Evolutionary conservation across 92 coral and sea anemone genomes (phyloP).

Genomic region (Zoanthus sociatus): DNA sequence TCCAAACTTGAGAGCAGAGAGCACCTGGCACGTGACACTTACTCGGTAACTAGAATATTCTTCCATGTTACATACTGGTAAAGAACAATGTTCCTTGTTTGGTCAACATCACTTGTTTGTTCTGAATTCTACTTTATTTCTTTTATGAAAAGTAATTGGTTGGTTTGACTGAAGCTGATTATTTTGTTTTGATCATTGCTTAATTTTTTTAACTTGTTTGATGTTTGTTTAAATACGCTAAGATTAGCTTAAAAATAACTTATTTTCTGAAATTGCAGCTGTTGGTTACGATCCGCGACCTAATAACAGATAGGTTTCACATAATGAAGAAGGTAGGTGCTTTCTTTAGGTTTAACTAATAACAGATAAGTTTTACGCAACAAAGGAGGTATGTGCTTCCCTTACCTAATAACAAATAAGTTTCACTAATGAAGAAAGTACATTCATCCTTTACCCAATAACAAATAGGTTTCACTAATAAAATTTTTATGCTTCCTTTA

Average conservation of each 20-base stretch:
- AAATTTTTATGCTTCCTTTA: slow-evolving; percentile 49
- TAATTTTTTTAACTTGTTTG: no score
- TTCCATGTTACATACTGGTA: neutral
- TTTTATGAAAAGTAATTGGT: no score
- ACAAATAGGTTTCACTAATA: neutral
- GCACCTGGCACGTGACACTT: slow-evolving; percentile 41
- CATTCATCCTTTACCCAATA: no score
- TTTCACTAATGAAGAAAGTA: no score
- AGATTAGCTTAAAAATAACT: no score
- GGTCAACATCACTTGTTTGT: no score
- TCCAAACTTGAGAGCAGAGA: slow-evolving; percentile 52
- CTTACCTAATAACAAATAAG: no score
- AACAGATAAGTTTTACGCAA: no score
- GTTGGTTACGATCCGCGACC: slow-evolving; percentile 67
- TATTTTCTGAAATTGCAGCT: slow-evolving; percentile 49
- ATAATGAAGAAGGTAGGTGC: slow-evolving; percentile 61
- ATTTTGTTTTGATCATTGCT: no score
- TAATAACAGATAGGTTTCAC: slow-evolving; percentile 78
- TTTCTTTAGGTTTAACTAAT: no score
- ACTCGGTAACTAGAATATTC: slow-evolving; percentile 15
- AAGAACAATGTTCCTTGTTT: neutral
- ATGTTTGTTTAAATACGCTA: neutral
- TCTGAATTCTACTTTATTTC: no score
- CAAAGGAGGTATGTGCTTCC: slow-evolving; percentile 38
- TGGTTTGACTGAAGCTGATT: no score